phyloP scores from a whole-genome alignment of 2,113 vertebrate genomes.

The Gasterosteus aculeatus region DNA sequence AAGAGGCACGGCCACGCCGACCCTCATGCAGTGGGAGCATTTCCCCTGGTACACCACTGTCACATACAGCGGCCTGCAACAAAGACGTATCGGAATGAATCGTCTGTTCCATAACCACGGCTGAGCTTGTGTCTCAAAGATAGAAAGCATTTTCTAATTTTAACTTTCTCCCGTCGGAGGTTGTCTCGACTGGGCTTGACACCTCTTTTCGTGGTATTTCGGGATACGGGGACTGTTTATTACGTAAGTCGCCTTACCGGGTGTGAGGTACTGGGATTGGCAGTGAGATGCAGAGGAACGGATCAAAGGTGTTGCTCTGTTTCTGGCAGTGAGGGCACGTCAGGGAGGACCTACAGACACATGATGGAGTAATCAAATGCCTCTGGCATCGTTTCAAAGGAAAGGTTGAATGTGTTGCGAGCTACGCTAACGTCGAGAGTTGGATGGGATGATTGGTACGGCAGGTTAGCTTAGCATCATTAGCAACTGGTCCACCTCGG shows the following conservation, averaged over 20 bases:
- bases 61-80: slow-evolving; percentile 90
- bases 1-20: slow-evolving; percentile 93
- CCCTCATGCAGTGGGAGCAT: slow-evolving; percentile 97
- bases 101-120: slow-evolving; percentile 36
- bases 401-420: not conserved
- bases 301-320: slow-evolving; percentile 99
- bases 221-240: slow-evolving; percentile 14
- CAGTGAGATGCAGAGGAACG: slow-evolving; percentile 97
- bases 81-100: slow-evolving; percentile 31
- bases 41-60: slow-evolving; percentile 98
- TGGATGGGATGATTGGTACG: not conserved
- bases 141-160: slow-evolving; percentile 56
- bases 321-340: slow-evolving; percentile 99
- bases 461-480: not conserved
- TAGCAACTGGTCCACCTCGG: not conserved
- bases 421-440: not conserved
- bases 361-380: slow-evolving; percentile 1
- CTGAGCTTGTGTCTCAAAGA: slow-evolving; percentile 41
- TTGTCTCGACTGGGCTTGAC: slow-evolving; percentile 29
- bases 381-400: not conserved
- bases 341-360: slow-evolving; percentile 89
- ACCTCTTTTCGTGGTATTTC: slow-evolving; percentile 20
- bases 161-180: slow-evolving; percentile 54
- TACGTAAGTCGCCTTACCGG: slow-evolving; percentile 80
- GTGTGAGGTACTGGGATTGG: slow-evolving; percentile 97